Base-by-base conservation (phyloP, 2,888 invertebrate genomes). In the Agriopis aurantiaria region DNA sequence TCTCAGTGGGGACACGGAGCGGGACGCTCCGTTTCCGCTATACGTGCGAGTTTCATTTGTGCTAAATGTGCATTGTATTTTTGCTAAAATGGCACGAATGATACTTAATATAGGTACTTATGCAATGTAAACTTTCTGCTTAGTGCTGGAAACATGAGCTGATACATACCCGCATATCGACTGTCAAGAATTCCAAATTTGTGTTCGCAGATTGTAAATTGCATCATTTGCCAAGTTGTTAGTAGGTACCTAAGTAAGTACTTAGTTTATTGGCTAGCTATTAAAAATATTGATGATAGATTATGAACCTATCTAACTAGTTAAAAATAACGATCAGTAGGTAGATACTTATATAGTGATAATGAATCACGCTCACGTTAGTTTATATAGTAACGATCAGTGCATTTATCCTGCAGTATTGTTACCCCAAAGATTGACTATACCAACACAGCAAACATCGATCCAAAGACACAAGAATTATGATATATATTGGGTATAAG, bases 181-280 rank as follows among this genome's bases (percentile, higher is more conserved):
- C 14, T 12, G 14, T 6, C 43, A 61, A 41, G 61, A 52, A 61
- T 52, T 43, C 7, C 43, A 49, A 49, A 40, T 17, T 52, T 43
- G 52, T 43, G 10, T 52, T 43, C 14, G 43, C 43, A 12, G 23
- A 61, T 52, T 61, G 9, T 40, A 60, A 49, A 61, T 43, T 52
- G 12, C 14, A 82, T 76, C 74, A 73, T 75, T 77, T 79, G 78
- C 74, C 46, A 46, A 6, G 17, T 57, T 23, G 23, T 9, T 0
- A 53, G 17, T 33, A 12, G 3, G 2, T 23, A n/a, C n/a, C n/a
- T n/a, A 23, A 23, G 5, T 53, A 53, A 11, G 4, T 55, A 40
- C 8, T 40, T 40, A 40, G 7, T 40, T 5, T 12, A 46, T 11
- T 46, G 12, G 10, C 5, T 10, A 4, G 46, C 10, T 46, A 46